phyloP scores from a whole-genome alignment of 2,797 vertebrate species.

The Holocentrus rufus region DNA sequence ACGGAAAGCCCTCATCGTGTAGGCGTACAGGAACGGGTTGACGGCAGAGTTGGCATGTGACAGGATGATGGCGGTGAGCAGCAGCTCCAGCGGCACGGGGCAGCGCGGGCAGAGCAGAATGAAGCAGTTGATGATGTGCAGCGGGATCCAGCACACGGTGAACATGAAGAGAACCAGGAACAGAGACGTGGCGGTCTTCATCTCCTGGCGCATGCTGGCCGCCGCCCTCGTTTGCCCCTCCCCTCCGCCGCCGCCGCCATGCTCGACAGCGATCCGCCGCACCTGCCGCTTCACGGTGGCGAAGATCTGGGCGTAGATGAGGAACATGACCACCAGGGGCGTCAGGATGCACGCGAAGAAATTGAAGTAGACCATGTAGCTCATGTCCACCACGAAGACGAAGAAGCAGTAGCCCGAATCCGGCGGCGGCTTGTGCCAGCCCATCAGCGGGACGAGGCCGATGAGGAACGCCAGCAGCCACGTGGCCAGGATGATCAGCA shows the following conservation, averaged over 20 bases:
- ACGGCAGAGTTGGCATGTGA: constrained; percentile 85
- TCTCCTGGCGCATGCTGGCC: constrained; percentile 69
- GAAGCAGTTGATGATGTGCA: constrained; percentile 85
- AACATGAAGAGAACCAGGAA: constrained; percentile 86
- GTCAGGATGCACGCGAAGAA: constrained; percentile 77
- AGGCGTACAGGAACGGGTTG: constrained; percentile 81
- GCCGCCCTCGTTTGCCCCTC: constrained; percentile 51
- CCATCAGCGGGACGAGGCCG: constrained; percentile 82
- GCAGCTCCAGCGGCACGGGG: constrained; percentile 76
- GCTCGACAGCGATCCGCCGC: constrained; percentile 69
- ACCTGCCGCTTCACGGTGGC: constrained; percentile 75
- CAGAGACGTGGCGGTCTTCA: constrained; percentile 80
- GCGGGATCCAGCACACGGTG: constrained; percentile 83
- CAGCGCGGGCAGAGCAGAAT: constrained; percentile 79
- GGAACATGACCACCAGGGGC: constrained; percentile 81
- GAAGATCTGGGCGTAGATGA: constrained; percentile 83
- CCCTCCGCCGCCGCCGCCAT: constrained; percentile 41
- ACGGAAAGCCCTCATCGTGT: constrained; percentile 83
- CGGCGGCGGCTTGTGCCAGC: constrained; percentile 79
- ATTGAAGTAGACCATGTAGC: constrained; percentile 81
- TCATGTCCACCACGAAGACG: constrained; percentile 76
- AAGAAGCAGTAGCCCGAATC: constrained; percentile 77
- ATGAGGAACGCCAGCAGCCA: constrained; percentile 79
- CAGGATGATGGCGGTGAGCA: constrained; percentile 81
- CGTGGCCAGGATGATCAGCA: constrained; percentile 75